These are phyloP conservation scores for Homarus americanus DNA, from an alignment of 1,140 invertebrate species.

Conservation along the genomic window DNA sequence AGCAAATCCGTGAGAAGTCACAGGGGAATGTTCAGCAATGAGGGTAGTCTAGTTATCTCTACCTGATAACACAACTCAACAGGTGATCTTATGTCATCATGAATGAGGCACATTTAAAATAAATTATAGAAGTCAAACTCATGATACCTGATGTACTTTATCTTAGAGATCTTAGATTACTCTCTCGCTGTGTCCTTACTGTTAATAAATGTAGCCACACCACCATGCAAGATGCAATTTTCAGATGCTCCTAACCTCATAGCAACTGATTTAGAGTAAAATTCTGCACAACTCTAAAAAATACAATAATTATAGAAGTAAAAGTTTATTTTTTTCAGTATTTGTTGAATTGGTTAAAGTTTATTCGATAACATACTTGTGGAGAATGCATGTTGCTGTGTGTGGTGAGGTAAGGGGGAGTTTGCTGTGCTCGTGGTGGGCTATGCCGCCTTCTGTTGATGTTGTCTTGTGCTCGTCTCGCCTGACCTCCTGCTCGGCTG, in stretches of 20 bases:
- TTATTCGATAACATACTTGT: not conserved
- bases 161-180: not conserved
- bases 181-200: not conserved
- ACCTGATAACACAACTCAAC: not conserved
- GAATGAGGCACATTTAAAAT: no score
- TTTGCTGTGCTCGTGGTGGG: not conserved
- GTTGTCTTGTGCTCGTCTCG: slow-evolving; percentile 29
- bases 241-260: not conserved
- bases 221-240: not conserved
- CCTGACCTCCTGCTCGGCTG: not conserved
- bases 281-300: not conserved
- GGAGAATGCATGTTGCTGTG: not conserved
- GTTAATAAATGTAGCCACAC: not conserved
- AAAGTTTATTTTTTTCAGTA: no score
- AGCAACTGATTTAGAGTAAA: not conserved
- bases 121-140: no score
- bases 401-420: not conserved
- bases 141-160: no score
- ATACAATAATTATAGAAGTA: not conserved
- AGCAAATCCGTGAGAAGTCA: not conserved
- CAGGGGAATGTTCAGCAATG: slow-evolving; percentile 17
- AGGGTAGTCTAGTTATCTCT: not conserved
- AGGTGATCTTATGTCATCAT: no score
- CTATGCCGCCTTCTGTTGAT: not conserved
- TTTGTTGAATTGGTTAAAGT: not conserved